Percentiles rank a stretch among this genome's conserved stretches.
These are phyloP conservation scores for Mechanitis mazaeus DNA, from an alignment of 2,888 invertebrate genomes.

Conservation along the genomic window DNA sequence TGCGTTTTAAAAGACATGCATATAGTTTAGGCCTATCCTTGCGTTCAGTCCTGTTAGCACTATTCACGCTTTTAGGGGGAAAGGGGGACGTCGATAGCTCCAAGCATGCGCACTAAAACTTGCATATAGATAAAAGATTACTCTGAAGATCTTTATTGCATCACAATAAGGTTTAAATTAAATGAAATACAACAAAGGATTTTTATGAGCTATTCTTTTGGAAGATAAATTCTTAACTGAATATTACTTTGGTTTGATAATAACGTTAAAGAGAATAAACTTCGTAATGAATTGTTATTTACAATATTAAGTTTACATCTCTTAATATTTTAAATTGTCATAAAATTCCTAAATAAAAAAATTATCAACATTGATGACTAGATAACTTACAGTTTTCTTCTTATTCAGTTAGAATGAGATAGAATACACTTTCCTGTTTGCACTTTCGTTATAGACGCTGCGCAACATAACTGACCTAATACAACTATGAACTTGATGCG, in stretches of 20 bases:
- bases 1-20: constrained; percentile 7
- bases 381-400: background rate
- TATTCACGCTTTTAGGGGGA: constrained; percentile 45
- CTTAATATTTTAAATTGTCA: no score
- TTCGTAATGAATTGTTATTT: no score
- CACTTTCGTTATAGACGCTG: constrained; percentile 3
- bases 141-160: constrained; percentile 15
- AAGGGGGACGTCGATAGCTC: constrained; percentile 53
- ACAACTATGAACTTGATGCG: background rate
- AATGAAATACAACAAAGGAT: constrained; percentile 12
- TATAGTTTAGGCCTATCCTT: constrained; percentile 19
- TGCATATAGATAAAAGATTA: constrained; percentile 19
- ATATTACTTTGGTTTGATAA: no score
- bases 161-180: constrained; percentile 23
- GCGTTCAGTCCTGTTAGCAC: constrained; percentile 43
- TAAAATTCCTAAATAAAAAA: background rate
- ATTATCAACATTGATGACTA: background rate
- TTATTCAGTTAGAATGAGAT: background rate
- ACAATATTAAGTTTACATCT: no score
- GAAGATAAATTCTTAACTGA: background rate
- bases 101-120: constrained; percentile 50
- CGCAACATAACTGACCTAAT: constrained; percentile 2
- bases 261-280: no score
- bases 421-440: constrained; percentile 2
- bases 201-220: constrained; percentile 13